Evolutionary conservation across 2,113 vertebrate species (phyloP).

Genomic region (Syrmaticus mikado): DNA sequence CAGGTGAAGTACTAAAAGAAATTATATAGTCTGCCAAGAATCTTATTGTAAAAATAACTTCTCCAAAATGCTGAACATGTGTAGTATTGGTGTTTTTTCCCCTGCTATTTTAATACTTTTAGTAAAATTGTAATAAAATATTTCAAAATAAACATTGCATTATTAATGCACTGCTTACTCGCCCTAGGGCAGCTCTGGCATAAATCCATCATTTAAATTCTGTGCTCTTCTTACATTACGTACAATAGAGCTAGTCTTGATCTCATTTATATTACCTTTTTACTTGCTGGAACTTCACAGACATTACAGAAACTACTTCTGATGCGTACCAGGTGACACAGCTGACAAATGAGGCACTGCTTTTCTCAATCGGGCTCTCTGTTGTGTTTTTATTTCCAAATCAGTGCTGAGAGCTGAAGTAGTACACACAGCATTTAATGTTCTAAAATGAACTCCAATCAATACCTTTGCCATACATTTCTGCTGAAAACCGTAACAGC

Average conservation of each 20-base stretch:
- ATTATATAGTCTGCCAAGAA: conserved; percentile 71
- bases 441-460: conserved; percentile 13
- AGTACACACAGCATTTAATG: conserved; percentile 41
- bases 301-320: neutral
- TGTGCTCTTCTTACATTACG: conserved; percentile 59
- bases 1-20: conserved; percentile 77
- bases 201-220: conserved; percentile 80
- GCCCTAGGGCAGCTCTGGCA: conserved; percentile 71
- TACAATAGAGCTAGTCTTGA: neutral
- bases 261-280: neutral
- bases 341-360: neutral
- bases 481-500: neutral
- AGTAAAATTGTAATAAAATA: conserved; percentile 82
- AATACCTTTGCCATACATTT: neutral
- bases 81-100: neutral
- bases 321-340: neutral
- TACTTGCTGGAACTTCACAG: neutral
- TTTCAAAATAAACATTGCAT: conserved; percentile 82
- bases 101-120: conserved; percentile 68
- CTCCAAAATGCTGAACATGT: conserved; percentile 60
- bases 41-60: conserved; percentile 71
- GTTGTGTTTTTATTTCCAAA: conserved; percentile 39
- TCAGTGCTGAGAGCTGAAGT: neutral
- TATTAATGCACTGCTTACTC: conserved; percentile 80
- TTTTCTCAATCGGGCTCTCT: conserved; percentile 15